A percentile compares a stretch with the other conserved stretches of the same genome.
phyloP scores from a whole-genome alignment of 2,888 invertebrate species.

The Tetanocera ferruginea region DNA sequence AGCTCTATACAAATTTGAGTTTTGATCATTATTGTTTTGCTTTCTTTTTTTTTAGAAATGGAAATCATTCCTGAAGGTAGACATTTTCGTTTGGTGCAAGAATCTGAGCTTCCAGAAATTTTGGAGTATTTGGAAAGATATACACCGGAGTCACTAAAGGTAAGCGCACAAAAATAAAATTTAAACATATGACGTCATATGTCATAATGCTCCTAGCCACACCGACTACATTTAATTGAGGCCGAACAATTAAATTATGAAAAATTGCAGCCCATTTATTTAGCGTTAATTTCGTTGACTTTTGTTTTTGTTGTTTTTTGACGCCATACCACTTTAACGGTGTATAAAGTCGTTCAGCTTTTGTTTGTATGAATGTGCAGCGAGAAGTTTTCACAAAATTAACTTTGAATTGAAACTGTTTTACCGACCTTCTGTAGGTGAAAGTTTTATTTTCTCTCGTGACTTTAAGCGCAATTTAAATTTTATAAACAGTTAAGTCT shows the following conservation, averaged over 20 bases:
- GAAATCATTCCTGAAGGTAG: conserved; percentile 88
- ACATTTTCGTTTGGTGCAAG: conserved; percentile 89
- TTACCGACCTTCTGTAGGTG: not conserved
- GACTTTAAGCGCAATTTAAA: conserved; percentile 17
- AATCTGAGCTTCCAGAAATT: conserved; percentile 87
- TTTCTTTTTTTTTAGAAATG: conserved; percentile 76
- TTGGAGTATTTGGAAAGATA: conserved; percentile 83
- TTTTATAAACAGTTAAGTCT: not conserved
- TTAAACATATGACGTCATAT: not conserved
- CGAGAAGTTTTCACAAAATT: conserved; percentile 3
- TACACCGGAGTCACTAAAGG: conserved; percentile 90
- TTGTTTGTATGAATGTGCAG: not conserved
- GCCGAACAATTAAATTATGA: not conserved
- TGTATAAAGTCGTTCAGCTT: not conserved
- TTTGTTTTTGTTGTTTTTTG: not conserved
- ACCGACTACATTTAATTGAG: not conserved
- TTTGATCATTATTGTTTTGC: too few species aligned
- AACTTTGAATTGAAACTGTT: not conserved
- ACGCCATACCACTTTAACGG: not conserved
- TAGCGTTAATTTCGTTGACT: not conserved
- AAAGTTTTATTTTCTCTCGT: conserved; percentile 13
- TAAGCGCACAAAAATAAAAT: conserved; percentile 65
- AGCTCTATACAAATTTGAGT: too few species aligned
- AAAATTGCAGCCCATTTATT: not conserved
- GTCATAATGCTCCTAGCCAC: too few species aligned